Base-by-base conservation (phyloP, 2,797 vertebrate genomes). In the Sciurus carolinensis region DNA sequence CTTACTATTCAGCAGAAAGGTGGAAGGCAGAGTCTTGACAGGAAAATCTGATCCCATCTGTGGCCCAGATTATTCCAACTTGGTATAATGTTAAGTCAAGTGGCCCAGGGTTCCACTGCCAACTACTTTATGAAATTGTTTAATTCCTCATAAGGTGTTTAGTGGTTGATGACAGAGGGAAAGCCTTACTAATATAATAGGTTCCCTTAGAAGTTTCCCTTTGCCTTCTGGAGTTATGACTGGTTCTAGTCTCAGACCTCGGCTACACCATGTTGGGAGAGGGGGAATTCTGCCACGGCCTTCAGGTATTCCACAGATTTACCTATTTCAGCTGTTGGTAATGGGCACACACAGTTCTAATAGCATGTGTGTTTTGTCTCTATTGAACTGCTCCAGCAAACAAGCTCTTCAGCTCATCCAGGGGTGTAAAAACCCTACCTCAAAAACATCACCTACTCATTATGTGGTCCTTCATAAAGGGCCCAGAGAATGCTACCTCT, bases 1-100 rank as follows among this genome's bases (percentile, higher is more conserved):
- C 42, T 93, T 66, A 90, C 71, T 91, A 62, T 92, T 82, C 69
- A 83, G 67, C 83, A 92, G 83, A 83, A 90, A 80, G 57, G 33
- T 64, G 30, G 62, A 93, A 87, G 33, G 93, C 24, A 57, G 57
- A 64, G 20, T 90, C 28, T 86, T 90, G 62, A 66, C 79, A 30
- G 90, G 92, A 14, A 94, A 91, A 73, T 93, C 50, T 22, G 67
- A 52, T 67, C 90, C 52, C 13, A 47, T 85, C 52, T 93, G 5
- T 54, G 54, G 84, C 92, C 92, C 57, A 87, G 15, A 62, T 54
- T 67, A 83, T 83, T 42, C 30, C 72, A 42, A 87, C 83, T 93
- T 87, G 42, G 26, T 91, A 24, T 57, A 67, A 89, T 9, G 26
- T 86, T 7, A 11, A 96, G 95, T 77, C 91, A 83, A 91, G 39